These are phyloP conservation scores for Chrysopilus asiliformis DNA, from an alignment of 2,888 invertebrate species.

Conservation along the genomic window DNA sequence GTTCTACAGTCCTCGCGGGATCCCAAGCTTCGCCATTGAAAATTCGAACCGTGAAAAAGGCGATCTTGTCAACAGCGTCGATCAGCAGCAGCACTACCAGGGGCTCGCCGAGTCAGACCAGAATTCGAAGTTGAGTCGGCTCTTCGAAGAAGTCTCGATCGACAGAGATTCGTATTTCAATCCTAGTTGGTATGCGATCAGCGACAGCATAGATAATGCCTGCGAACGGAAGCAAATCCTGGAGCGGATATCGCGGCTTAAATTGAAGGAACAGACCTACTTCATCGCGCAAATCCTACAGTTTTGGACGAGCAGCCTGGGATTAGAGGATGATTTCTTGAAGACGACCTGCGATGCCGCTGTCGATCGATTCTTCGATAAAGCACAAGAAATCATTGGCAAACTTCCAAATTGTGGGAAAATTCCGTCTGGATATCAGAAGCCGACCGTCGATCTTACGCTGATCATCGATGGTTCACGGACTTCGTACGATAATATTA, in stretches of 20 bases:
- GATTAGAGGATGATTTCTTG: slow-evolving; percentile 33
- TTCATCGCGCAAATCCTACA: slow-evolving; percentile 25
- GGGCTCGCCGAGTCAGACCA: slow-evolving; percentile 7
- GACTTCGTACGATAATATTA: slow-evolving; percentile 41
- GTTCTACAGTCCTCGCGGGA: slow-evolving; percentile 52
- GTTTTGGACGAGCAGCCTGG: slow-evolving; percentile 19
- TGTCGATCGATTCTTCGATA: slow-evolving; percentile 39
- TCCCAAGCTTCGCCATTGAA: slow-evolving; percentile 42
- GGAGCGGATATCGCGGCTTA: slow-evolving; percentile 13
- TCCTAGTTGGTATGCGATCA: slow-evolving; percentile 3
- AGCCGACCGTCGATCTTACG: slow-evolving; percentile 41
- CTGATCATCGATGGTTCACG: slow-evolving; percentile 46
- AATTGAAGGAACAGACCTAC: slow-evolving; percentile 26
- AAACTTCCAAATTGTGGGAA: slow-evolving; percentile 11
- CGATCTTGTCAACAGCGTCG: background rate
- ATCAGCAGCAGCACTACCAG: slow-evolving; percentile 36
- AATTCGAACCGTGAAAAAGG: slow-evolving; percentile 37
- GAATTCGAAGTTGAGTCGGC: slow-evolving; percentile 18
- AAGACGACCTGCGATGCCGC: slow-evolving; percentile 37
- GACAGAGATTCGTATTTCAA: slow-evolving; percentile 7
- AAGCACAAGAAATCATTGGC: slow-evolving; percentile 37
- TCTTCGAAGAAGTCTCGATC: background rate
- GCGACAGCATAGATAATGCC: slow-evolving; percentile 12
- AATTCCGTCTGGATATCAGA: slow-evolving; percentile 13
- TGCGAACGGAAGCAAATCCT: slow-evolving; percentile 16